These are phyloP conservation scores for Cepaea nemoralis DNA, from an alignment of 1,140 invertebrate species.

Conservation along the genomic window DNA sequence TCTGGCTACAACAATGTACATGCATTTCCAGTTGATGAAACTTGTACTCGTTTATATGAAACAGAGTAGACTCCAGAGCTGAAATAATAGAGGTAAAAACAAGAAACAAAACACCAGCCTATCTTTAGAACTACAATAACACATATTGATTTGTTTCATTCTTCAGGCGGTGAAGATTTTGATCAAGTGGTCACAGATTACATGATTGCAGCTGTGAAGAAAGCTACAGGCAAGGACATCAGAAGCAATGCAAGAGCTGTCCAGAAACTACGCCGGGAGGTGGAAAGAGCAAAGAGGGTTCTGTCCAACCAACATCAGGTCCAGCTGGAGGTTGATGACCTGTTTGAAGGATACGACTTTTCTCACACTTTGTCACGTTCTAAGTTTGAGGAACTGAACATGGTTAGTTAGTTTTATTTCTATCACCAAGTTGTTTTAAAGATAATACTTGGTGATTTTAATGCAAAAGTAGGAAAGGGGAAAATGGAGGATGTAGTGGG, in stretches of 20 bases:
- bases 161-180: constrained; percentile 93
- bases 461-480: too few species aligned
- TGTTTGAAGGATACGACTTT: constrained; percentile 98
- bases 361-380: constrained; percentile 96
- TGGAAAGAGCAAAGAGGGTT: constrained; percentile 97
- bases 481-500: too few species aligned
- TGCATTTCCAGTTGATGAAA: too few species aligned
- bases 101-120: neutral
- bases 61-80: too few species aligned
- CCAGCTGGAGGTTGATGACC: constrained; percentile 97
- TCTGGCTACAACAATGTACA: too few species aligned
- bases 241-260: constrained; percentile 92
- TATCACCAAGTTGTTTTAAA: too few species aligned
- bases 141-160: neutral
- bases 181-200: constrained; percentile 98
- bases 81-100: too few species aligned
- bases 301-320: constrained; percentile 95
- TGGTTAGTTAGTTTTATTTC: constrained; percentile 78
- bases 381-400: constrained; percentile 99
- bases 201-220: constrained; percentile 98
- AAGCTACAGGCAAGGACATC: constrained; percentile 98
- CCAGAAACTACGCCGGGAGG: constrained; percentile 94
- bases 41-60: too few species aligned
- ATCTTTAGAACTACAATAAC: neutral
- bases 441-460: too few species aligned